These are phyloP conservation scores for Chymomyza costata DNA, from an alignment of 1,140 invertebrate genomes.

Conservation along the genomic window DNA sequence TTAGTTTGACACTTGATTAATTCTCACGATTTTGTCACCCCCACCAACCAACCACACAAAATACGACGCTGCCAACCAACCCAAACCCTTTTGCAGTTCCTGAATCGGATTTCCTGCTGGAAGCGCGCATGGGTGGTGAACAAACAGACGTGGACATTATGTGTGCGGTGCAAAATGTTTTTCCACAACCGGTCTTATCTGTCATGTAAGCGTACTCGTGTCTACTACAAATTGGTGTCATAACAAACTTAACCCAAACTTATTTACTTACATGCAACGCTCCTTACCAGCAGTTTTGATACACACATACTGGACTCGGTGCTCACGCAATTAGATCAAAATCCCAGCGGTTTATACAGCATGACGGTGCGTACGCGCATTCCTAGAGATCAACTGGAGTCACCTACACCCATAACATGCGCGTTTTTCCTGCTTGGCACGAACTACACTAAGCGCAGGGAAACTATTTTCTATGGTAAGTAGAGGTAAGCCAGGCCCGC, in stretches of 20 bases:
- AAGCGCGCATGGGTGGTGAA: conserved; percentile 65
- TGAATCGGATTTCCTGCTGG: conserved; percentile 73
- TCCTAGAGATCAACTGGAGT: conserved; percentile 70
- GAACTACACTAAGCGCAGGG: conserved; percentile 73
- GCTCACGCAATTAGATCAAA: conserved; percentile 71
- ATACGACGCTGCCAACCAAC: too few relatives aligned
- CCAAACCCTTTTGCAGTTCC: conserved; percentile 63
- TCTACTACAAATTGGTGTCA: conserved; percentile 7
- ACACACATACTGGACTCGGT: conserved; percentile 68
- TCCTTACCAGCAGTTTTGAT: conserved; percentile 52
- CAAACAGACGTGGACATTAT: conserved; percentile 65
- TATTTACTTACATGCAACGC: background rate
- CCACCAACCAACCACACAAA: too few relatives aligned
- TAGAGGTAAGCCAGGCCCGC: conserved; percentile 52
- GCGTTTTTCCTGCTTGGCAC: conserved; percentile 71
- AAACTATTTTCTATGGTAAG: conserved; percentile 75
- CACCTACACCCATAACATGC: conserved; percentile 75
- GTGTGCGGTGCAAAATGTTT: conserved; percentile 72
- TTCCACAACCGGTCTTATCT: conserved; percentile 64
- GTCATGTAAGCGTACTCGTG: conserved; percentile 63
- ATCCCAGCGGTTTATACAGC: conserved; percentile 70
- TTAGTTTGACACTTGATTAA: conserved; percentile 73
- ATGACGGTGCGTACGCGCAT: conserved; percentile 72
- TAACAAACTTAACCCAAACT: too few relatives aligned
- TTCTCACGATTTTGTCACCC: conserved; percentile 54